phyloP scores from a whole-genome alignment of 1,140 invertebrate species.

The Venturia canescens region DNA sequence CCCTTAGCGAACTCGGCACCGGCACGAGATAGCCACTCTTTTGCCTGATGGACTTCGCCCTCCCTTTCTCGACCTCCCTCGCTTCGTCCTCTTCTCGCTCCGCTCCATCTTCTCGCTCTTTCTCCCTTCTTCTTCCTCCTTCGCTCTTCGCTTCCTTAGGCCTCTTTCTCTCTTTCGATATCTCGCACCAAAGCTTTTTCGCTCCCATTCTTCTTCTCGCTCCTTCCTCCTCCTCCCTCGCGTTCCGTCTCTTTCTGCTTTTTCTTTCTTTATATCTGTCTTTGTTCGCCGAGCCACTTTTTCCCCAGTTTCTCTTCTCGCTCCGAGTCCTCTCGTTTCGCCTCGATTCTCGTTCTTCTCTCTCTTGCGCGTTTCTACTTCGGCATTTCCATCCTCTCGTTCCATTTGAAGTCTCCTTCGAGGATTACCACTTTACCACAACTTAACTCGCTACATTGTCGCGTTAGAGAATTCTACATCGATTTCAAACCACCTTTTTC shows the following conservation, averaged over 20 bases:
- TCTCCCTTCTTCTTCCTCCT: constrained; percentile 26
- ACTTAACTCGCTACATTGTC: too few relatives aligned
- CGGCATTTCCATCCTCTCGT: background rate
- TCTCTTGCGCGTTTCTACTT: constrained; percentile 26
- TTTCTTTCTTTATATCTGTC: background rate
- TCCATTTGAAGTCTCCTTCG: constrained; percentile 14
- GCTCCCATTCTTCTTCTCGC: constrained; percentile 34
- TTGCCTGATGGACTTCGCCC: constrained; percentile 68
- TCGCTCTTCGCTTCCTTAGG: constrained; percentile 4
- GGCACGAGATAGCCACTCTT: constrained; percentile 73
- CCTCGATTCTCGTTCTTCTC: background rate
- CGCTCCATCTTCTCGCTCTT: constrained; percentile 50
- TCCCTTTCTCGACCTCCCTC: constrained; percentile 59
- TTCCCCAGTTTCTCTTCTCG: constrained; percentile 7
- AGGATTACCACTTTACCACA: background rate
- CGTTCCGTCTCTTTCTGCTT: constrained; percentile 17
- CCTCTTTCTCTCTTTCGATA: background rate
- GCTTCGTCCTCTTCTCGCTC: constrained; percentile 55
- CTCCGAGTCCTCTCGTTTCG: background rate
- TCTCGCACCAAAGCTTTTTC: background rate
- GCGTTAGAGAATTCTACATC: background rate
- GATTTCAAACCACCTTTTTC: too few relatives aligned
- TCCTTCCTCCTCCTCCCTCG: background rate
- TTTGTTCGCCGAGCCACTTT: background rate
- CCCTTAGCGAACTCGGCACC: constrained; percentile 70